phyloP scores from a whole-genome alignment of 2,888 invertebrate species.

The Plemyria rubiginata region DNA sequence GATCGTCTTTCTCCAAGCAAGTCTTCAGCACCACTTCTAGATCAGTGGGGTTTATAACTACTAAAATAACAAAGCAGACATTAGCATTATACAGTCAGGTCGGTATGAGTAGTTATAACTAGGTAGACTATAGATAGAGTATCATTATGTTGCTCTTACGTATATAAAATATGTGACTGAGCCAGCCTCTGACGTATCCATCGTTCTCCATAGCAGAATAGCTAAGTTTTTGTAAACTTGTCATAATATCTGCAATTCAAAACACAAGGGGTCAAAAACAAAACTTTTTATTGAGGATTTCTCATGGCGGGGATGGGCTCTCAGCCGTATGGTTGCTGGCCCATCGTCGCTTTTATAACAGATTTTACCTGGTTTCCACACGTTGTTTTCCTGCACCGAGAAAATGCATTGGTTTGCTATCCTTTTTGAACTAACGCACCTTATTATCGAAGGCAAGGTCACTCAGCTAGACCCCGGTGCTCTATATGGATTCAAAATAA shows the following conservation, averaged over 20 bases:
- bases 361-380: no score
- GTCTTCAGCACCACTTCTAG: slow-evolving; percentile 68
- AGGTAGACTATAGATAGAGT: not conserved
- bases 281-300: not conserved
- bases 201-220: slow-evolving; percentile 58
- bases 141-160: slow-evolving; percentile 37
- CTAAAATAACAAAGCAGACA: slow-evolving; percentile 44
- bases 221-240: slow-evolving; percentile 56
- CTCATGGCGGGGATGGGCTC: no score
- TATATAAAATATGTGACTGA: slow-evolving; percentile 61
- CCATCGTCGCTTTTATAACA: no score
- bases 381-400: no score
- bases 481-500: no score
- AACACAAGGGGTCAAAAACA: slow-evolving; percentile 3
- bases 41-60: slow-evolving; percentile 65
- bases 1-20: slow-evolving; percentile 72
- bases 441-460: no score
- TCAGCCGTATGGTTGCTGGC: no score
- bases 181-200: slow-evolving; percentile 65
- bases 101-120: no score
- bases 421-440: no score
- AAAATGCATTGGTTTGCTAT: no score
- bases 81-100: not conserved
- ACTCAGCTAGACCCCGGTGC: no score
- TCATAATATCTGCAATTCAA: slow-evolving; percentile 70